Evolutionary conservation across 2,888 invertebrate genomes (phyloP), one percentile per base, ranked within the genome.

Genomic region (Lasioglossum marginatum): DNA sequence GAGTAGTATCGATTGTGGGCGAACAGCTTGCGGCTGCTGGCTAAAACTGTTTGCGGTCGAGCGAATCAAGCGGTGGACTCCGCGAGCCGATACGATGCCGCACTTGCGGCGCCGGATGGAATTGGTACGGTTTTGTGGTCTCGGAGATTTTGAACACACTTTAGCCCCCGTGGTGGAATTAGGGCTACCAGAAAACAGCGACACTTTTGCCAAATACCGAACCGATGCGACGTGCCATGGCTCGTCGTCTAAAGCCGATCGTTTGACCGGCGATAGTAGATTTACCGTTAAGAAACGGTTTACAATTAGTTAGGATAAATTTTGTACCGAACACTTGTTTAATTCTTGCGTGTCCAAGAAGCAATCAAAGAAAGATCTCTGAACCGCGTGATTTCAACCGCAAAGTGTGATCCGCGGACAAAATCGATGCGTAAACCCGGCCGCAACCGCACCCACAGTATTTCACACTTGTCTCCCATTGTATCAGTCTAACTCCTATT

Each of bases 1-100:
- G 63, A 63, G 63, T 48, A 71, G 37, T 75, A 85, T 85, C 79
- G 85, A 85, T 85, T 76, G 78, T 83, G 83, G n/a, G 23, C 27
- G 72, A 72, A 76, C 77, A 34, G 83, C 79, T 83, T 71, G 63
- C 23, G 81, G 81, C 81, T 23, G 76, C 43, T 45, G 77, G 75
- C 63, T 83, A 78, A 57, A 85, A 85, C 83, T 66, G 83, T 83
- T 85, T 85, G 85, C 79, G 85, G 85, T 85, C 79, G 83, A 71
- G 45, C 78, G 85, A 79, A 85, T 85, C 79, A 76, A 81, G 76
- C 82, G 72, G 52, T 45, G 57, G n/a, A n/a, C 63, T 73, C 57
- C 34, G 82, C 82, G 72, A 79, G 71, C 78, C 57, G 79, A 79
- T 83, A 75, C 78, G 60, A 72, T 40, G 71, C 43, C 72, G 78